Percentiles rank a stretch among this genome's conserved stretches.
Conservation (phyloP, 2,888 invertebrate species). For the Lycocerus yunnanus region DNA sequence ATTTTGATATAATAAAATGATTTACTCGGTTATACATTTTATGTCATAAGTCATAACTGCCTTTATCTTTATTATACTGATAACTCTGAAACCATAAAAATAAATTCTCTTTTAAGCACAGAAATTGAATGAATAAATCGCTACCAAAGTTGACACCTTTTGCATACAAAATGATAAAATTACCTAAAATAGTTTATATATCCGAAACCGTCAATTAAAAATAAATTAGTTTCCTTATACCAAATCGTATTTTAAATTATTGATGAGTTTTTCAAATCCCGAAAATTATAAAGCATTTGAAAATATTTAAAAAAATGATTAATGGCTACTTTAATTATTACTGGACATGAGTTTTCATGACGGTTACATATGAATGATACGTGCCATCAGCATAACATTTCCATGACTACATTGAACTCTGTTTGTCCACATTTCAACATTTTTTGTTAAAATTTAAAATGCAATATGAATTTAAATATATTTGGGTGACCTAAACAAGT, state of each 20-base stretch:
- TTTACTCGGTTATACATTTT: neutral
- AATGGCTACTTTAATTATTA: conserved; percentile 1
- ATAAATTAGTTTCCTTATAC: neutral
- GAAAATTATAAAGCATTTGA: neutral
- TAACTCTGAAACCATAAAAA: neutral
- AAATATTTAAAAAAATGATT: conserved; percentile 2
- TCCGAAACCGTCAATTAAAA: neutral
- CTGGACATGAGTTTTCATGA: neutral
- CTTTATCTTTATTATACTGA: neutral
- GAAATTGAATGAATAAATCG: neutral
- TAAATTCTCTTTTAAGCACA: neutral
- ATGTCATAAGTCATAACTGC: neutral
- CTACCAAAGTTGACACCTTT: neutral
- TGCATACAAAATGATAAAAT: neutral
- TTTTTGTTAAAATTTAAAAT: neutral
- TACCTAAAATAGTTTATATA: neutral
- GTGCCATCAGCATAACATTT: neutral
- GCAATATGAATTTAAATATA: neutral
- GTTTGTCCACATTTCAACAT: neutral
- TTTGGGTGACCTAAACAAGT: neutral
- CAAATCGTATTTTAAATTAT: neutral
- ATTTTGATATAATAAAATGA: neutral
- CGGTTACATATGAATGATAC: conserved; percentile 1
- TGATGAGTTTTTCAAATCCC: neutral
- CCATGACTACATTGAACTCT: neutral